Evolutionary conservation across 1,140 invertebrate genomes (phyloP).

Genomic region (Micrasema longulum): DNA sequence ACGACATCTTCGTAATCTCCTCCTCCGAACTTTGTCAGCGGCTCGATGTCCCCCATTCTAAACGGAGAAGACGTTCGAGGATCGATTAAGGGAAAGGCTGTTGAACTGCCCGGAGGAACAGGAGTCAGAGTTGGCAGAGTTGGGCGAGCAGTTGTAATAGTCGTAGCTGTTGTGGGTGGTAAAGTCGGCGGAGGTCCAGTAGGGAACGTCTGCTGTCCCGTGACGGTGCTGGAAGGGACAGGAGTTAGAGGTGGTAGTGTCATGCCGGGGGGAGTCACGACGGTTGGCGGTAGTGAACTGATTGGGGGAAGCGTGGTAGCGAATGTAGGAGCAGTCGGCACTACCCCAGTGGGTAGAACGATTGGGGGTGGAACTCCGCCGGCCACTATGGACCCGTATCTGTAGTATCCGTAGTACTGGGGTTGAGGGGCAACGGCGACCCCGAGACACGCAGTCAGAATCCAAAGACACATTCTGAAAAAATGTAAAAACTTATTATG

Average conservation of each 20-base stretch:
- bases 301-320: not conserved
- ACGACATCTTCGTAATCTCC: slow-evolving; percentile 44
- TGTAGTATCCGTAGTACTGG: slow-evolving; percentile 37
- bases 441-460: slow-evolving; percentile 64
- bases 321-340: not conserved
- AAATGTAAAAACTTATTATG: too few species aligned
- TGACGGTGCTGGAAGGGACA: slow-evolving; percentile 40
- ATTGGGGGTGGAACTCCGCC: slow-evolving; percentile 53
- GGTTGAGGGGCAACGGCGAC: slow-evolving; percentile 57
- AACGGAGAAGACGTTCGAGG: slow-evolving; percentile 58
- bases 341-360: slow-evolving; percentile 40
- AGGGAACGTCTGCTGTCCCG: slow-evolving; percentile 35
- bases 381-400: slow-evolving; percentile 56
- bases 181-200: slow-evolving; percentile 30
- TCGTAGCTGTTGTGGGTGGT: slow-evolving; percentile 55
- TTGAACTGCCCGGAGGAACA: slow-evolving; percentile 55
- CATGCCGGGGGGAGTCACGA: not conserved
- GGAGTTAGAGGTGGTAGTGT: slow-evolving; percentile 27
- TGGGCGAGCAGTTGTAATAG: slow-evolving; percentile 58
- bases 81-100: slow-evolving; percentile 56
- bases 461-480: slow-evolving; percentile 64
- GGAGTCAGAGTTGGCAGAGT: slow-evolving; percentile 62
- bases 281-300: not conserved
- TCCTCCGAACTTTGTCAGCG: slow-evolving; percentile 37
- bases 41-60: slow-evolving; percentile 57